Evolutionary conservation across 2,888 invertebrate species (phyloP).

Genomic region (Orchestes rusci): DNA sequence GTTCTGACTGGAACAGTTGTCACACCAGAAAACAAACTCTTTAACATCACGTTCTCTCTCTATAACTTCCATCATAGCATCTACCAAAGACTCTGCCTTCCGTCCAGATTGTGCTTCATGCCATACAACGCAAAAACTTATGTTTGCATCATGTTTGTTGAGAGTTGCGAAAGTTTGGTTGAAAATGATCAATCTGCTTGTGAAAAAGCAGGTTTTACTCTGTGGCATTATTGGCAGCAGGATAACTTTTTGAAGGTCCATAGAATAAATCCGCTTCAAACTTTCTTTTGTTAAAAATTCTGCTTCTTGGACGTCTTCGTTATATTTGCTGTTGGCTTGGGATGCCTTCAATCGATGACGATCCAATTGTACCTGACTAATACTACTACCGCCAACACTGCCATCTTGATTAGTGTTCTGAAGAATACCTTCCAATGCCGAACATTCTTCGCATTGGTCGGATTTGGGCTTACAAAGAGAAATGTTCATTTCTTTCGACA

Average conservation of each 20-base stretch:
- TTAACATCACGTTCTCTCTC: slow-evolving; percentile 9
- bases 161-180: slow-evolving; percentile 19
- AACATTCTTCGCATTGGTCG: slow-evolving; percentile 13
- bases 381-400: no score
- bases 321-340: slow-evolving; percentile 9
- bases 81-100: slow-evolving; percentile 16
- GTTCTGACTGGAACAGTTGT: slow-evolving; percentile 17
- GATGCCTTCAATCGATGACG: slow-evolving; percentile 10
- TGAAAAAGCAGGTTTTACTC: slow-evolving; percentile 13
- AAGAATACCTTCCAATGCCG: slow-evolving; percentile 2
- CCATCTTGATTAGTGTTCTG: not conserved
- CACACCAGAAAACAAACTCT: slow-evolving; percentile 19
- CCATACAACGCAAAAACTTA: slow-evolving; percentile 7
- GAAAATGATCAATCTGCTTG: slow-evolving; percentile 15
- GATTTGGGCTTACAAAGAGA: slow-evolving; percentile 16
- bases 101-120: slow-evolving; percentile 21
- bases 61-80: slow-evolving; percentile 16
- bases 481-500: slow-evolving; percentile 14
- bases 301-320: slow-evolving; percentile 1
- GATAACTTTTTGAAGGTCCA: slow-evolving; percentile 23
- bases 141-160: slow-evolving; percentile 7
- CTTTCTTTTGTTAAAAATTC: not conserved
- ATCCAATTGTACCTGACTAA: slow-evolving; percentile 3
- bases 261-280: slow-evolving; percentile 9
- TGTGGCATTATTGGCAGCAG: slow-evolving; percentile 21